A percentile compares a stretch with the other conserved stretches of the same genome.
Evolutionary conservation across 2,113 vertebrate genomes (phyloP).

Genomic region (Gobiocypris rarus): DNA sequence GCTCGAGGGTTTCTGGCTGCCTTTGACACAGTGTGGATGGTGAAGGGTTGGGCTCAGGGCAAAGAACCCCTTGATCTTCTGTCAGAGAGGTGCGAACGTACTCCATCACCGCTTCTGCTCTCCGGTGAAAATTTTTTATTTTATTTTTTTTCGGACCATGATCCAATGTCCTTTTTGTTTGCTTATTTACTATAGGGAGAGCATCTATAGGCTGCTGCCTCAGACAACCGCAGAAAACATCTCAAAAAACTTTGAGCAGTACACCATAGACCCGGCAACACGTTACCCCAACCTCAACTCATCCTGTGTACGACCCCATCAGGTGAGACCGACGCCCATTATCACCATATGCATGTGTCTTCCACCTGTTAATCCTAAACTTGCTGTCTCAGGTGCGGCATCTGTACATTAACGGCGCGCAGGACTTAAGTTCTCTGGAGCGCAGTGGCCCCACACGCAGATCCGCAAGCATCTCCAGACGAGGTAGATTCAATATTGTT

Average conservation of each 20-base stretch:
- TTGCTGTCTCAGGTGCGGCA: constrained; percentile 83
- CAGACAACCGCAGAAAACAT: constrained; percentile 97
- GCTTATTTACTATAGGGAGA: constrained; percentile 81
- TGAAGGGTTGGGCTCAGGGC: constrained; percentile 88
- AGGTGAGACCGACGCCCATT: constrained; percentile 76
- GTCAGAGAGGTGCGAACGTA: constrained; percentile 85
- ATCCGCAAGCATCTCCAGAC: constrained; percentile 81
- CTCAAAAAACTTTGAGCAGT: constrained; percentile 96
- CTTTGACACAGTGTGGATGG: constrained; percentile 95
- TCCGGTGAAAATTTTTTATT: not conserved
- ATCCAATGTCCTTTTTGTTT: not conserved
- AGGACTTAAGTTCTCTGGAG: constrained; percentile 73
- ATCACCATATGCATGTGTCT: not conserved
- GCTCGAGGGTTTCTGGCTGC: constrained; percentile 95
- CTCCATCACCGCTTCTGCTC: not conserved
- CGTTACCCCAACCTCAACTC: constrained; percentile 96
- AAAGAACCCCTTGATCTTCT: constrained; percentile 83
- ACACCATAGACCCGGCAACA: constrained; percentile 87
- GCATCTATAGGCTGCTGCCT: constrained; percentile 92
- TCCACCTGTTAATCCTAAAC: not conserved
- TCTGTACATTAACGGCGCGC: constrained; percentile 84
- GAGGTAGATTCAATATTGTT: constrained; percentile 69
- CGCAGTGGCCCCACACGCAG: constrained; percentile 75
- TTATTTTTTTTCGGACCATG: not conserved
- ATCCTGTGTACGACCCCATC: constrained; percentile 85